Conservation (phyloP, 2,797 vertebrate genomes). For the Poliocrania exsul region DNA sequence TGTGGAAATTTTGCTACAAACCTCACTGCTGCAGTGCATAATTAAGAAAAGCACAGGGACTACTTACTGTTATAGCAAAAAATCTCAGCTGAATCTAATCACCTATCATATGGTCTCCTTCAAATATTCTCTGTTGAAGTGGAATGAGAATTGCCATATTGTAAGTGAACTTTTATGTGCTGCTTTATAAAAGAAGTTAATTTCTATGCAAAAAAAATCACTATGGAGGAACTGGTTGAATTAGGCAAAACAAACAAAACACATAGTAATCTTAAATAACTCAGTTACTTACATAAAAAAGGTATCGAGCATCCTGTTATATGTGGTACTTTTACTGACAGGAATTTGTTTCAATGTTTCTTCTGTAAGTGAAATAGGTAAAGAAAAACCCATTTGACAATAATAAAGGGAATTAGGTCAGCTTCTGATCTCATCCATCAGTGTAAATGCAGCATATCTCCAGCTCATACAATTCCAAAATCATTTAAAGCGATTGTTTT, state of each 20-base stretch:
- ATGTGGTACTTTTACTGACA: not conserved
- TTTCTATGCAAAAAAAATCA: not conserved
- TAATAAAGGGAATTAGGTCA: constrained; percentile 15
- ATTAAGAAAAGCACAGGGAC: not conserved
- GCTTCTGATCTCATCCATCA: not conserved
- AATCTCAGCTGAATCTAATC: not conserved
- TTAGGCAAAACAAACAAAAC: not conserved
- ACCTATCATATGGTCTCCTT: not conserved
- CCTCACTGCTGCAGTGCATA: not conserved
- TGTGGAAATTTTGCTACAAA: not conserved
- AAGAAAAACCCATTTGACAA: not conserved
- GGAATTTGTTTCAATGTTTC: not conserved
- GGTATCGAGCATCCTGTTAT: not conserved
- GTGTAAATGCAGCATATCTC: not conserved
- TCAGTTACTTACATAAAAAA: not conserved
- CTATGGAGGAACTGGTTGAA: not conserved
- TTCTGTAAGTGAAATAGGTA: not conserved
- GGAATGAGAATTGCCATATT: not conserved
- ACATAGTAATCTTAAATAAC: not conserved
- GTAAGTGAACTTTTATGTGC: not conserved
- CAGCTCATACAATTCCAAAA: constrained; percentile 9
- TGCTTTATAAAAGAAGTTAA: not conserved
- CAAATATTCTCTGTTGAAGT: not conserved
- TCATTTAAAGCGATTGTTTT: constrained; percentile 43
- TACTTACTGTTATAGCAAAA: not conserved